Evolutionary conservation across 2,888 invertebrate species (phyloP).

Genomic region (Noctua janthe): DNA sequence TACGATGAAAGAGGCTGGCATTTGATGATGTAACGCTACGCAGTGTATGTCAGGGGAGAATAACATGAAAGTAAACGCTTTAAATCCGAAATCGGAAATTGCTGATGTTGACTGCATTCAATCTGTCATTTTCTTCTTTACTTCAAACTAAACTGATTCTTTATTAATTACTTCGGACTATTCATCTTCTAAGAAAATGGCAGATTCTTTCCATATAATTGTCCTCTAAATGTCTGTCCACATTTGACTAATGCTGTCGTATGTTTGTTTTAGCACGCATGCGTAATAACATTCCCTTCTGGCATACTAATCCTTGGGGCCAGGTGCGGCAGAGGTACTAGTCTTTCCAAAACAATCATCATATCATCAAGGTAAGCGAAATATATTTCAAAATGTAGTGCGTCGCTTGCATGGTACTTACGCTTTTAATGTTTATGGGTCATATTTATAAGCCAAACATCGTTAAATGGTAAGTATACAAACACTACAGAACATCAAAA

Average conservation of each 20-base stretch:
- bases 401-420: slow-evolving; percentile 73
- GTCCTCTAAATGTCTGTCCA: slow-evolving; percentile 71
- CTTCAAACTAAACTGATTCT: slow-evolving; percentile 33
- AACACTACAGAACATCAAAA: slow-evolving; percentile 64
- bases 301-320: slow-evolving; percentile 89
- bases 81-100: slow-evolving; percentile 71
- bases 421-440: slow-evolving; percentile 64
- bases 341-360: slow-evolving; percentile 70
- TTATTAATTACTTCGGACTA: slow-evolving; percentile 43
- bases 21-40: slow-evolving; percentile 85
- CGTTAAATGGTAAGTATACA: slow-evolving; percentile 77
- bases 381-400: slow-evolving; percentile 69
- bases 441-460: slow-evolving; percentile 61
- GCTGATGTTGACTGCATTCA: slow-evolving; percentile 72
- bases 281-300: slow-evolving; percentile 91
- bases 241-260: slow-evolving; percentile 87
- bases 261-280: slow-evolving; percentile 91
- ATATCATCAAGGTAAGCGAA: slow-evolving; percentile 84
- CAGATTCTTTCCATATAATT: slow-evolving; percentile 71
- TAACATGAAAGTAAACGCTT: slow-evolving; percentile 79
- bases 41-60: slow-evolving; percentile 78
- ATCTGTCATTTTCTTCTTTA: slow-evolving; percentile 76
- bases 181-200: slow-evolving; percentile 69
- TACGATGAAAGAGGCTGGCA: slow-evolving; percentile 78
- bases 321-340: slow-evolving; percentile 83